These are phyloP conservation scores for Elymnias hypermnestra DNA, from an alignment of 1,140 invertebrate genomes.

Conservation along the genomic window DNA sequence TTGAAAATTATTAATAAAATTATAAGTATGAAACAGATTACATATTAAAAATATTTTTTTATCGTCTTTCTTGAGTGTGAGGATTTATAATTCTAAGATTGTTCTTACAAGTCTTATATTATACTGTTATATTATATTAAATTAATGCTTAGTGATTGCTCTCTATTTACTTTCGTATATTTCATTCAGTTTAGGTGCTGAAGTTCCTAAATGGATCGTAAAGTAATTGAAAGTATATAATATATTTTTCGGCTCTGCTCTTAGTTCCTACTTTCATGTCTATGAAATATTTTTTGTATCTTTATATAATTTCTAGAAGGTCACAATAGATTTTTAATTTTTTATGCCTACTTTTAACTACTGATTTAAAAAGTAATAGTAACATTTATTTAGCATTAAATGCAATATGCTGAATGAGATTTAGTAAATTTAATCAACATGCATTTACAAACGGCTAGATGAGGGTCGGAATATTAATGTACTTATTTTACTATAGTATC, in stretches of 20 bases:
- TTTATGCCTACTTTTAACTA: background rate
- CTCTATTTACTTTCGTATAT: conserved; percentile 4
- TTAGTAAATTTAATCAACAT: background rate
- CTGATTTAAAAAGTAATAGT: background rate
- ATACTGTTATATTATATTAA: background rate
- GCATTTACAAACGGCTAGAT: conserved; percentile 16
- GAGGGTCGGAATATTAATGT: conserved; percentile 19
- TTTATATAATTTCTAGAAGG: conserved; percentile 1
- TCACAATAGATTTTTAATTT: background rate
- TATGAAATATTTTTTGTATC: conserved; percentile 11
- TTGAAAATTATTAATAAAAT: conserved; percentile 6
- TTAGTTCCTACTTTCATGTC: conserved; percentile 3
- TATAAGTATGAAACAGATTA: conserved; percentile 6
- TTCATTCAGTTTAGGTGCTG: conserved; percentile 4
- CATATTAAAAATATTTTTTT: conserved; percentile 16
- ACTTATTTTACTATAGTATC: conserved; percentile 17
- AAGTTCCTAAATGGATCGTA: conserved; percentile 11
- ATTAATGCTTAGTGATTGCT: conserved; percentile 4
- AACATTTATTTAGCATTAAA: background rate
- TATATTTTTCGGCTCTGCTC: conserved; percentile 6
- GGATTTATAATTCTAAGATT: conserved; percentile 5
- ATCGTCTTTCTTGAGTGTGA: conserved; percentile 8
- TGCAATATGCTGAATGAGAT: background rate
- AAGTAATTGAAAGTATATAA: background rate
- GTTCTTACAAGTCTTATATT: conserved; percentile 3